These are phyloP conservation scores for Lasioglossum lativentre DNA, from an alignment of 2,888 invertebrate genomes.

Conservation along the genomic window DNA sequence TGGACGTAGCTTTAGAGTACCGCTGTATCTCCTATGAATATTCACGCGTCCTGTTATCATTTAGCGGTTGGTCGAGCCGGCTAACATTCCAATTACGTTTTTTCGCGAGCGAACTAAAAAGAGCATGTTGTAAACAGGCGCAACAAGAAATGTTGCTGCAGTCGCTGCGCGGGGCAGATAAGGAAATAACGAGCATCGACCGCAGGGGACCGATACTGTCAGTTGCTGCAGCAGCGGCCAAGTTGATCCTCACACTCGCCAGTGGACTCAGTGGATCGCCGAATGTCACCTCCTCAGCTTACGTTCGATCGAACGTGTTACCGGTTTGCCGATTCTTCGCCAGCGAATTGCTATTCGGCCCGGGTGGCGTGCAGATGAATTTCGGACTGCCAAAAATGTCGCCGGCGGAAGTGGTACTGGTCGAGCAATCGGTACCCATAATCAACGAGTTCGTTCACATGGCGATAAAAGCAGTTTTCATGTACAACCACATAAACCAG, in stretches of 20 bases:
- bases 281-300: conserved; percentile 74
- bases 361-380: conserved; percentile 73
- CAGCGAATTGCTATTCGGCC: conserved; percentile 76
- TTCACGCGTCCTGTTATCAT: neutral
- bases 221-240: conserved; percentile 74
- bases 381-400: conserved; percentile 78
- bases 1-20: neutral
- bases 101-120: neutral
- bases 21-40: neutral
- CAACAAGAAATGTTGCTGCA: conserved; percentile 71
- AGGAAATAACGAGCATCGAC: conserved; percentile 60
- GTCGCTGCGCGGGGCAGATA: conserved; percentile 73
- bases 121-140: conserved; percentile 58
- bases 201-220: conserved; percentile 71
- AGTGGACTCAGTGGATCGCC: conserved; percentile 72
- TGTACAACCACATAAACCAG: conserved; percentile 1
- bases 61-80: neutral
- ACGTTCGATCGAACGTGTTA: conserved; percentile 76
- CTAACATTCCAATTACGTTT: conserved; percentile 11
- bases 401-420: conserved; percentile 68
- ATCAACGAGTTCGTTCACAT: conserved; percentile 74
- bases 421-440: conserved; percentile 74
- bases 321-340: conserved; percentile 78
- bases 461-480: conserved; percentile 55
- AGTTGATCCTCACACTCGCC: conserved; percentile 75